Conservation (phyloP, 2,113 vertebrate species). For the Sus scrofa region T2T-Sscrofa CM000819.6:98535001-98535500, state of each 20-base stretch:
- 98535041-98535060: conserved; percentile 84
- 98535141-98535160: conserved; percentile 84
- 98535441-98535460: neutral
- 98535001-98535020: conserved; percentile 54
- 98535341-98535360: conserved; percentile 43
- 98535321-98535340: conserved; percentile 48
- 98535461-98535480: neutral
- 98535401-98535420: neutral
- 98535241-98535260: conserved; percentile 77
- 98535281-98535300: conserved; percentile 67
- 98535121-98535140: conserved; percentile 87
- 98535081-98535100: conserved; percentile 86
- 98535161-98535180: conserved; percentile 84
- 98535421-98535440: neutral
- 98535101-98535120: conserved; percentile 89
- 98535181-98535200: conserved; percentile 80
- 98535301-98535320: conserved; percentile 57
- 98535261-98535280: conserved; percentile 72
- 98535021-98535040: conserved; percentile 62
- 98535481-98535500: neutral
- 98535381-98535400: conserved; percentile 7
- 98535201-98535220: conserved; percentile 83
- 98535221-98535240: conserved; percentile 67
- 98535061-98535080: conserved; percentile 86
- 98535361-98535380: neutral